Base-by-base conservation (phyloP, 2,113 vertebrate species). In the Tachuris rubrigastra region DNA sequence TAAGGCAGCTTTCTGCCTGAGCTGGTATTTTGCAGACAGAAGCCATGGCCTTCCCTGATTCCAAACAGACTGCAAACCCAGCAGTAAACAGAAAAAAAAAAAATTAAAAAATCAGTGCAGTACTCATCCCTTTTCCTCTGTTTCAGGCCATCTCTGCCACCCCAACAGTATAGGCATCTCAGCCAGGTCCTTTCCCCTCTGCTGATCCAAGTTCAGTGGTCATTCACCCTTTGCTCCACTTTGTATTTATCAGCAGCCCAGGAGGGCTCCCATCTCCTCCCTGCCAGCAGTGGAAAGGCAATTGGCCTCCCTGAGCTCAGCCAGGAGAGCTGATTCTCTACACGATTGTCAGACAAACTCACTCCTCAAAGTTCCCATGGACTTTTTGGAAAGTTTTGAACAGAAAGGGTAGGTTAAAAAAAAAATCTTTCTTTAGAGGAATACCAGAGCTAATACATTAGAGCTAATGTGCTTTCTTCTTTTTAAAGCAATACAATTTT, bases 221-320 rank as follows among this genome's bases (percentile, higher is more conserved):
- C 39, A 19, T 16, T 78, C 3, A 15, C 22, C 1, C 41, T 37
- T 65, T 46, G 12, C 49, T 79, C 56, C 75, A 28, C 0, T 0
- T 16, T n/a, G 23, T 6, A 9, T 55, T 56, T 17, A 30, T 5
- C 31, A 39, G 50, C 44, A 42, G 50, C 44, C 66, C 1, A 1
- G 55, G 35, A 47, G 24, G 5, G 55, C 69, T 92, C 60, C 77
- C 33, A 27, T 15, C 73, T 50, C 73, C 56, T 20, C 4, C 0
- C 28, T 83, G 62, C 41, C 85, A 62, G 53, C 41, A 58, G 58
- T 8, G 50, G 37, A 41, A 23, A 81, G 72, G 39, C 56, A 77
- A 58, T 17, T 58, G 49, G 31, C 35, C 39, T 8, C 4, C 1
- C 33, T 5, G 9, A 72, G 71, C 85, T 53, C 50, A 83, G 55